Conservation (phyloP, 2,113 vertebrate genomes). For the Pagrus major region DNA sequence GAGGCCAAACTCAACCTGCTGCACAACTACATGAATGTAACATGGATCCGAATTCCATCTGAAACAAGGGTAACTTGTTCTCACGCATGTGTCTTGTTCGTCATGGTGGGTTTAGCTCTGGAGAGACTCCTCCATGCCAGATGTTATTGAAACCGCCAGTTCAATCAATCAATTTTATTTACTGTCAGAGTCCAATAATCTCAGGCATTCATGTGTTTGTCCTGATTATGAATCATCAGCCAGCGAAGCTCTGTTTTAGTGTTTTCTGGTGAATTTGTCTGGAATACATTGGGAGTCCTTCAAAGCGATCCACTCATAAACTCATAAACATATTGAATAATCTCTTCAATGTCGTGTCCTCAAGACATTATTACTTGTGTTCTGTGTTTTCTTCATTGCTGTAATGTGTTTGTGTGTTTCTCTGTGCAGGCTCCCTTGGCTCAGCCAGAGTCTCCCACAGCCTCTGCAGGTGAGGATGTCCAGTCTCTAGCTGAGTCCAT, state of each 20-base stretch:
- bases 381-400: constrained; percentile 6
- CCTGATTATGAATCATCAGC: constrained; percentile 23
- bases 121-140: constrained; percentile 44
- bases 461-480: constrained; percentile 96
- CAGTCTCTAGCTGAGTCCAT: constrained; percentile 97
- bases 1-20: constrained; percentile 98
- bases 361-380: neutral
- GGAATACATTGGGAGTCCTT: neutral
- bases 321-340: constrained; percentile 11
- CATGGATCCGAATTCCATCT: constrained; percentile 98
- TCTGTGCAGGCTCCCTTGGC: constrained; percentile 93
- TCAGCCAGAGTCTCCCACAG: constrained; percentile 98
- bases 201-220: constrained; percentile 8
- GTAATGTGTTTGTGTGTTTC: constrained; percentile 22
- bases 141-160: constrained; percentile 46
- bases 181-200: constrained; percentile 45
- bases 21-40: constrained; percentile 99
- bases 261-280: neutral
- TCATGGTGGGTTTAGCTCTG: constrained; percentile 41
- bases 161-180: constrained; percentile 50
- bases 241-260: neutral
- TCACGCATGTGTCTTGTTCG: constrained; percentile 33
- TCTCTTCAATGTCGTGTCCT: neutral
- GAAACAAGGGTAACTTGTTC: constrained; percentile 92
- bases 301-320: neutral